Percentiles rank a stretch among this genome's conserved stretches.
Conservation (phyloP, 2,797 vertebrate species). For the Tokudaia tokunoshimensis region DNA sequence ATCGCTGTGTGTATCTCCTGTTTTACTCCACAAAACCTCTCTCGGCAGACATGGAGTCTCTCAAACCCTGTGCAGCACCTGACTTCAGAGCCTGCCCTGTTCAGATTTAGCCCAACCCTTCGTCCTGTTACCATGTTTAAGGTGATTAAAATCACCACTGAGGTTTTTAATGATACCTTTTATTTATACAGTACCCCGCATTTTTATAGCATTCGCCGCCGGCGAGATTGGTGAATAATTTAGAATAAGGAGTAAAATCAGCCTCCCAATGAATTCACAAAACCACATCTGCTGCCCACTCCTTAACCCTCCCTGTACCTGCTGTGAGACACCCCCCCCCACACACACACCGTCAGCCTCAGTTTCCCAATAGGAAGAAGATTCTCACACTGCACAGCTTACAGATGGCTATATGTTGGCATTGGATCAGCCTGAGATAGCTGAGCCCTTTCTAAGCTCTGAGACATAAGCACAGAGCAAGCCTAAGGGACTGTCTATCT, state of each 20-base stretch:
- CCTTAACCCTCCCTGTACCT: background rate
- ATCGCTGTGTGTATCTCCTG: fast-evolving
- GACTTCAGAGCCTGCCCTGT: background rate
- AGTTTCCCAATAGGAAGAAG: background rate
- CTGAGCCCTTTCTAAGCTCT: background rate
- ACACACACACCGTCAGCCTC: background rate
- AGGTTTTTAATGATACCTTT: slow-evolving; percentile 33
- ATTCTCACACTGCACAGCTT: background rate
- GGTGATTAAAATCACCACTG: slow-evolving; percentile 19
- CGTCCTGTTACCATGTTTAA: background rate
- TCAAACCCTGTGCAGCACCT: background rate
- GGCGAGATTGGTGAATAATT: background rate
- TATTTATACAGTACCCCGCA: background rate
- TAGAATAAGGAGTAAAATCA: background rate
- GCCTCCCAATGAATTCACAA: background rate
- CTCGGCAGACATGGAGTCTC: background rate
- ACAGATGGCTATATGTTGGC: fast-evolving
- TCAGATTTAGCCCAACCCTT: background rate
- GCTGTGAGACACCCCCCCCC: background rate
- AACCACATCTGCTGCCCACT: background rate
- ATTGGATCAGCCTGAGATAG: too few species aligned
- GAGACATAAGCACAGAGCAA: fast-evolving
- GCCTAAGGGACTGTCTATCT: background rate
- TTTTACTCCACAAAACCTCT: background rate
- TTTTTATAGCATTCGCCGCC: background rate